These are phyloP conservation scores for Tapirus indicus DNA, from an alignment of 2,797 vertebrate species.

Conservation along the genomic window DNA sequence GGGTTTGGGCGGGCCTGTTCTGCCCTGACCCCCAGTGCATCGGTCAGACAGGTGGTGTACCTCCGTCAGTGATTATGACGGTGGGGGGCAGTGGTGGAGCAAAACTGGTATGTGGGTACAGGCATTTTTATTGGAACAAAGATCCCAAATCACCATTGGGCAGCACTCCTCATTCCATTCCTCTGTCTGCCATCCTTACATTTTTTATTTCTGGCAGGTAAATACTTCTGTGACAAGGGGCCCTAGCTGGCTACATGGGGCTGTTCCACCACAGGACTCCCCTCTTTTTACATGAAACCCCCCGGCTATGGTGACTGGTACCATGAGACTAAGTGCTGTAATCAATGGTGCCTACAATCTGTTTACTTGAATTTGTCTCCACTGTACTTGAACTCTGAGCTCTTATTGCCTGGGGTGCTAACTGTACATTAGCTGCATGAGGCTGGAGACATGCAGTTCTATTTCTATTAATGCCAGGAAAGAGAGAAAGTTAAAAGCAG, in stretches of 20 bases:
- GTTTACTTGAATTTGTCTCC: constrained; percentile 60
- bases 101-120: not conserved
- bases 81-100: not conserved
- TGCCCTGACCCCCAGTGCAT: rapidly evolving
- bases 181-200: not conserved
- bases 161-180: not conserved
- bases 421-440: constrained; percentile 36
- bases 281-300: not conserved
- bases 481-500: constrained; percentile 64
- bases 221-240: not conserved
- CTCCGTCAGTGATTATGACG: not conserved
- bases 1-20: too few relatives aligned
- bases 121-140: not conserved
- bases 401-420: constrained; percentile 42
- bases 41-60: rapidly evolving
- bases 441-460: not conserved
- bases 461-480: constrained; percentile 72
- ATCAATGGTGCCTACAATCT: not conserved
- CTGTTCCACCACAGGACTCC: not conserved
- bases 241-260: not conserved
- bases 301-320: not conserved
- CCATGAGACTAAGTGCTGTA: not conserved
- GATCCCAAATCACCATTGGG: not conserved
- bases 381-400: constrained; percentile 55
- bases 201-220: not conserved